Evolutionary conservation across 2,888 invertebrate genomes (phyloP), one percentile per base, ranked within the genome.

Genomic region (Lasioglossum malachurum): DNA sequence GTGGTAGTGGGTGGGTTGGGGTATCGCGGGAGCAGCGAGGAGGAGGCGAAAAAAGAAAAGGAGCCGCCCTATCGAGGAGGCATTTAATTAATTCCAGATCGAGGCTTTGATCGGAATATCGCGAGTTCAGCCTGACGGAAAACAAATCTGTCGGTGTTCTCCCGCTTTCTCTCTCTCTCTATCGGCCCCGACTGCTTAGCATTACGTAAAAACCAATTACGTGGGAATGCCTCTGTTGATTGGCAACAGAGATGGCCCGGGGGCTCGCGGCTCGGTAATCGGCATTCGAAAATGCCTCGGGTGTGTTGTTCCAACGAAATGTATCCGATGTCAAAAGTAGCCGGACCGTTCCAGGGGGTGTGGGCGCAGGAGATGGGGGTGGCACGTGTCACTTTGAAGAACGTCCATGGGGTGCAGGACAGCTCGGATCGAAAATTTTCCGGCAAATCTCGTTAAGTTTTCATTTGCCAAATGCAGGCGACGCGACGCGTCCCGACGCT

Each of bases 141-240:
- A 94, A 93, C 92, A 91, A 93, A 92, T 91, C 87, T 74, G 69
- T 31, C 35, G 19, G 19, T 19, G 67, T 38, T 23, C 38, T 72
- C 82, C 83, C 79, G 5, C 23, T 23, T 7, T 49, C 49, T 49
- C 49, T 49, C 49, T 16, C 35, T 83, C 81, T 53, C 53, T 53
- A 23, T 53, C 53, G 81, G 77, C 81, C 88, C 87, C 87, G 88
- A 88, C 88, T 88, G 90, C 88, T 94, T 94, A 94, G 90, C 94
- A 94, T 94, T 94, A 93, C 93, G 93, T 93, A 94, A 95, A 95
- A 95, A 94, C 93, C 94, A 95, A 95, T 95, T 94, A 94, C 94
- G 89, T 88, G 92, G 91, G 94, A 94, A 95, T 95, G 93, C 92
- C 84, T 94, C 92, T 93, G 94, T 93, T 92, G 94, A 94, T 94